phyloP scores from a whole-genome alignment of 2,888 invertebrate genomes.

The Hypena proboscidalis region DNA sequence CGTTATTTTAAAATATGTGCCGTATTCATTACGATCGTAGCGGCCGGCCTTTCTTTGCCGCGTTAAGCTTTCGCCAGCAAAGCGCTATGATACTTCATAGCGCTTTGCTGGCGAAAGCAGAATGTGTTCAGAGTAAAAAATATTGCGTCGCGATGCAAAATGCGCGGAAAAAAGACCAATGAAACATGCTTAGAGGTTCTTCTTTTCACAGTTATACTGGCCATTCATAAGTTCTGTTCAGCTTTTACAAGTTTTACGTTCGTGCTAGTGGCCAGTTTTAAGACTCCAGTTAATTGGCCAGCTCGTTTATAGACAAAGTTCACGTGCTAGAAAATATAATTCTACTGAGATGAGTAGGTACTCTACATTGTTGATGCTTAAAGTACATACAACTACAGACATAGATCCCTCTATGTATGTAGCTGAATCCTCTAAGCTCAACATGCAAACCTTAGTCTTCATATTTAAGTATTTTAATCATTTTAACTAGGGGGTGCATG shows the following conservation, averaged over 20 bases:
- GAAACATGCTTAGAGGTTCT: constrained; percentile 37
- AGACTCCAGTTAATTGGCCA: constrained; percentile 21
- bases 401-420: too few relatives aligned
- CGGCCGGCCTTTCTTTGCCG: constrained; percentile 39
- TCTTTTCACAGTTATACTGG: constrained; percentile 26
- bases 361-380: too few relatives aligned
- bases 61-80: constrained; percentile 43
- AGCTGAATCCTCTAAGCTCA: too few relatives aligned
- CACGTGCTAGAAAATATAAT: too few relatives aligned
- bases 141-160: constrained; percentile 43
- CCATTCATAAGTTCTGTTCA: constrained; percentile 18
- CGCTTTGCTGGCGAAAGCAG: too few relatives aligned
- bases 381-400: too few relatives aligned
- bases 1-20: constrained; percentile 30
- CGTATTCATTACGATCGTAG: constrained; percentile 39
- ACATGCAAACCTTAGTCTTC: too few relatives aligned
- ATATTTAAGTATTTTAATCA: too few relatives aligned
- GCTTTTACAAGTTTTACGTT: constrained; percentile 17
- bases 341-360: too few relatives aligned
- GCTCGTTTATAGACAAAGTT: too few relatives aligned
- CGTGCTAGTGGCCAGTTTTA: constrained; percentile 15
- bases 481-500: too few relatives aligned
- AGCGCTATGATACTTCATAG: constrained; percentile 43
- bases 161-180: constrained; percentile 42
- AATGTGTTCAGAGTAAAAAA: constrained; percentile 45